Evolutionary conservation across 37 sponge, comb jelly and placozoan species (phyloP), one percentile per base, ranked within the genome.

Genomic region (Theonella swinhoei): DNA sequence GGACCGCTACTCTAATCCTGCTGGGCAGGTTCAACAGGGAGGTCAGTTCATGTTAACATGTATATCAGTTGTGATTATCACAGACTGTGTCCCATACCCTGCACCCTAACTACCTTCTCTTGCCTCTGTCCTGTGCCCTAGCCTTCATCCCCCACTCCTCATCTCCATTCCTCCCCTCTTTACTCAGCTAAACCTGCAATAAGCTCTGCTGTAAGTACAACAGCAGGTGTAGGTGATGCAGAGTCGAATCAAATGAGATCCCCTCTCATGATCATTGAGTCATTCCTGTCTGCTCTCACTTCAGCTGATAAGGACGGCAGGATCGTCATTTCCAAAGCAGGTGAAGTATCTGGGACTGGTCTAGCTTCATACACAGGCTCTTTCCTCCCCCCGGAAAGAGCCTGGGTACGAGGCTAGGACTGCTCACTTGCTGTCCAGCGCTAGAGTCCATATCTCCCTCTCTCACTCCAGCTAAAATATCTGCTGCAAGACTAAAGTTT

Each of bases 221-320:
- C n/a, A n/a, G n/a, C n/a, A n/a, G 54, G 61, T 41, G 40, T 74
- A 24, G 58, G 39, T 19, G n/a, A 42, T 30, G 70, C 19, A 39
- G 63, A 47, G 11, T 14, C 36, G 20, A 41, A 74, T 31, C 70
- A 63, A 42, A 74, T 85, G 68, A 80, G 83, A 9, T 93, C 97
- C 22, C 94, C 94, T 19, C 83, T 94, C 39, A 78, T 92, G 82
- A 25, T 89, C 35, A 86, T 96, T 33, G 94, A 92, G 75, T 42
- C 83, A 11, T 97, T 97, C 77, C 84, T 97, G 32, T 36, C 70
- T 9, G 77, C 96, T 9, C 91, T 97, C 64, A 93, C 96, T 33
- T 88, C 77, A 62, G 68, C 66, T 24, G 94, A 95, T 66, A 80
- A 85, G 47, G 89, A 97, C 70, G 90, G 98, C 26, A 74, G 98